These are phyloP conservation scores for Coregonus clupeaformis DNA, from an alignment of 2,113 vertebrate species.

Conservation along the genomic window DNA sequence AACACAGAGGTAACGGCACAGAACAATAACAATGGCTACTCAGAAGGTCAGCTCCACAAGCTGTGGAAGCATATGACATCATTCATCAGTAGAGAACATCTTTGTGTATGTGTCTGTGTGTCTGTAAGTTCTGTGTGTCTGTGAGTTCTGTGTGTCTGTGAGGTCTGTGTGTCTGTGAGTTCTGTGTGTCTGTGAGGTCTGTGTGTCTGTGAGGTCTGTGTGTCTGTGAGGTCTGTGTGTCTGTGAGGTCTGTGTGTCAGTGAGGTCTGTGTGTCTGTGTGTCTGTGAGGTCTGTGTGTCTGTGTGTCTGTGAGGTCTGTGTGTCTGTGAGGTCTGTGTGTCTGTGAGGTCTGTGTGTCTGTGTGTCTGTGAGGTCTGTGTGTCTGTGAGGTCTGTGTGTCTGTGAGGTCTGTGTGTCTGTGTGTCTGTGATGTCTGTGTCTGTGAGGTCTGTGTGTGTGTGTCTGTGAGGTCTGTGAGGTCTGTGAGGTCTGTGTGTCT, in stretches of 20 bases:
- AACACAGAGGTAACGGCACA: not conserved
- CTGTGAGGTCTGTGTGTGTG: not conserved
- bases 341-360: too few relatives aligned
- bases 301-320: not conserved
- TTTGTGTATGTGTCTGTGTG: not conserved
- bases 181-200: not conserved
- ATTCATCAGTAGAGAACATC: not conserved
- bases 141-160: not conserved
- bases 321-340: too few relatives aligned
- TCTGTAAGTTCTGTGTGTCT: not conserved
- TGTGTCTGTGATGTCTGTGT: too few relatives aligned
- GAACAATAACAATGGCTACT: conserved; percentile 52
- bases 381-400: too few relatives aligned
- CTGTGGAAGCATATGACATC: conserved; percentile 45
- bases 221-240: not conserved
- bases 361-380: not conserved
- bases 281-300: too few relatives aligned
- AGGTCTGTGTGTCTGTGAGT: not conserved
- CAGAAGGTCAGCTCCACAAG: conserved; percentile 62
- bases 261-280: not conserved
- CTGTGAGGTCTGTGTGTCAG: too few relatives aligned
- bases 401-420: too few relatives aligned
- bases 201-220: not conserved
- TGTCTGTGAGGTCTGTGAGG: too few relatives aligned
- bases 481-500: too few relatives aligned